These are phyloP conservation scores for Phortica magna DNA, from an alignment of 2,888 invertebrate species.

Conservation along the genomic window DNA sequence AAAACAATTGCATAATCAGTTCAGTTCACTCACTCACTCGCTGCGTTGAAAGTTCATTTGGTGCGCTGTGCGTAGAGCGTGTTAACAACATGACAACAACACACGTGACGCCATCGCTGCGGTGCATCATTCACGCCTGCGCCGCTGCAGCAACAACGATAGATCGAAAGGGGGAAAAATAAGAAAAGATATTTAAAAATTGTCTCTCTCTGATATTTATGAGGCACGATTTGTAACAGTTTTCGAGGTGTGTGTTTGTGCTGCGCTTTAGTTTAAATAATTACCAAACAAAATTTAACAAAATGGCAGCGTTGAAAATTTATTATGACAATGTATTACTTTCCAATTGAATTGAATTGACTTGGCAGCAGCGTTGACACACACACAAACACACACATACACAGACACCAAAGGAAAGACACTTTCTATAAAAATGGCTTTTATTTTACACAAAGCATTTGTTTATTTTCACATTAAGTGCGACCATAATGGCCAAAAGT, in stretches of 20 bases:
- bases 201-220: slow-evolving; percentile 52
- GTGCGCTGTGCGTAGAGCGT: slow-evolving; percentile 29
- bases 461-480: slow-evolving; percentile 28
- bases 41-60: neutral
- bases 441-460: slow-evolving; percentile 19
- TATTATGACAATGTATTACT: neutral
- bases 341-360: slow-evolving; percentile 7
- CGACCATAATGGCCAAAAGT: slow-evolving; percentile 8
- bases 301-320: slow-evolving; percentile 9
- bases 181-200: neutral
- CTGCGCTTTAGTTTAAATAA: slow-evolving; percentile 1
- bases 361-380: too few relatives aligned
- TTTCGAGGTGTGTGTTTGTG: slow-evolving; percentile 19
- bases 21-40: too few relatives aligned
- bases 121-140: slow-evolving; percentile 59
- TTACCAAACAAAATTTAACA: neutral
- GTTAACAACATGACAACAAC: slow-evolving; percentile 15
- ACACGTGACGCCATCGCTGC: neutral
- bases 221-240: slow-evolving; percentile 43
- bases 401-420: neutral
- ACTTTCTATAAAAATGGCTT: neutral
- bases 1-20: slow-evolving; percentile 55
- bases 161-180: slow-evolving; percentile 20
- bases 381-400: neutral
- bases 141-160: slow-evolving; percentile 51